Conservation (phyloP, 1,140 invertebrate species). For the Atta colombica region DNA sequence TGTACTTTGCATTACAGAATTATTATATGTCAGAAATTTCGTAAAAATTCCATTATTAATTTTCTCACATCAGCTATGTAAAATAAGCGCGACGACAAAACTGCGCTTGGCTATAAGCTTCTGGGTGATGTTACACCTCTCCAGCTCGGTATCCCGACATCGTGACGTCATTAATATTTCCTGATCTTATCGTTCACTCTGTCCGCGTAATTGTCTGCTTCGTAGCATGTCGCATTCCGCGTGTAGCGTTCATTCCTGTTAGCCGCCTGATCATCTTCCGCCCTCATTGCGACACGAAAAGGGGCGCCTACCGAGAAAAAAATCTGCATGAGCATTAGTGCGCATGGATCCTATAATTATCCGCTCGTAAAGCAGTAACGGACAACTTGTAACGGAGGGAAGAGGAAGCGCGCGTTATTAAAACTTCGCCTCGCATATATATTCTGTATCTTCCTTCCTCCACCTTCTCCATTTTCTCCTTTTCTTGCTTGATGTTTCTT, state of each 20-base stretch:
- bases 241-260: constrained; percentile 33
- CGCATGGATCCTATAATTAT: constrained; percentile 71
- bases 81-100: constrained; percentile 31
- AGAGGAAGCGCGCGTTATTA: constrained; percentile 74
- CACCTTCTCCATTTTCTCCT: background rate
- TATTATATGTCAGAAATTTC: background rate
- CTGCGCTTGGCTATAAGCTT: background rate
- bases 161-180: constrained; percentile 31
- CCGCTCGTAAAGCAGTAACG: constrained; percentile 75
- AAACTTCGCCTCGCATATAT: constrained; percentile 64
- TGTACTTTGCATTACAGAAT: background rate
- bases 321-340: constrained; percentile 62
- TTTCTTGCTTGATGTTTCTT: constrained; percentile 18
- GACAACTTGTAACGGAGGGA: constrained; percentile 63
- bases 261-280: constrained; percentile 24
- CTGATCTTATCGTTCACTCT: constrained; percentile 32
- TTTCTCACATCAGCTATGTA: background rate
- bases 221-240: constrained; percentile 1
- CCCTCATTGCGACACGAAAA: constrained; percentile 40
- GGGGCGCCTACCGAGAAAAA: constrained; percentile 41
- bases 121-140: constrained; percentile 21
- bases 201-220: constrained; percentile 27
- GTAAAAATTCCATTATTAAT: constrained; percentile 11
- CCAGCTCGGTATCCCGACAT: background rate
- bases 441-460: constrained; percentile 15